Percentiles rank a stretch among this genome's conserved stretches.
phyloP scores from a whole-genome alignment of 2,888 invertebrate species.

The Euphydryas editha region DNA sequence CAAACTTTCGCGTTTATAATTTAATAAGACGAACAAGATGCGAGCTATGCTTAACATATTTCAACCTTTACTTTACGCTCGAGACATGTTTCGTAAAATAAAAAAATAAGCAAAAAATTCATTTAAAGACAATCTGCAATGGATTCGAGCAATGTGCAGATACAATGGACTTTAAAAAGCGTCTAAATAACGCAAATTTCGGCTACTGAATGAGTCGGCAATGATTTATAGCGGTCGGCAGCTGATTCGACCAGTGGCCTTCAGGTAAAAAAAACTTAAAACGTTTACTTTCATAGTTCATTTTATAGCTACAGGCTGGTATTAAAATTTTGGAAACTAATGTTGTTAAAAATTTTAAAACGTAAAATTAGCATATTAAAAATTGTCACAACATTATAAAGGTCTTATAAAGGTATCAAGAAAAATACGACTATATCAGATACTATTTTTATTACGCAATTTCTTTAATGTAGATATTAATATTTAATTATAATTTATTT shows the following conservation, averaged over 20 bases:
- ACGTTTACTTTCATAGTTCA: conserved; percentile 68
- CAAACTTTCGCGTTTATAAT: no score
- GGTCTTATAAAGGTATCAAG: no score
- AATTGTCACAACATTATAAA: no score
- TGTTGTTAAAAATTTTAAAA: no score
- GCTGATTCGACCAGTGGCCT: conserved; percentile 57
- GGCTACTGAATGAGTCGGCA: conserved; percentile 56
- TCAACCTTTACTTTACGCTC: no score
- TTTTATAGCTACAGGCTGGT: conserved; percentile 36
- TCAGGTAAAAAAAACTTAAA: conserved; percentile 57
- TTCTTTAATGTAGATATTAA: no score
- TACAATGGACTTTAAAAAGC: conserved; percentile 9
- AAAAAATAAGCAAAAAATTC: background rate
- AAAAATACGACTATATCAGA: no score
- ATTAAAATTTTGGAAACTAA: background rate
- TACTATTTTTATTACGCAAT: no score
- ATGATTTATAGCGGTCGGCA: conserved; percentile 67
- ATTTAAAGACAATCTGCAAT: conserved; percentile 2
- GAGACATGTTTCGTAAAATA: background rate
- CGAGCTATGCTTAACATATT: no score
- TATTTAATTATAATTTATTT: no score
- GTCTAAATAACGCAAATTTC: conserved; percentile 44
- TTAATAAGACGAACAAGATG: no score
- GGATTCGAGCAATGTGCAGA: background rate
- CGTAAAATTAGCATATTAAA: no score